Conservation (phyloP, 2,113 vertebrate genomes). For the Mirounga angustirostris region DNA sequence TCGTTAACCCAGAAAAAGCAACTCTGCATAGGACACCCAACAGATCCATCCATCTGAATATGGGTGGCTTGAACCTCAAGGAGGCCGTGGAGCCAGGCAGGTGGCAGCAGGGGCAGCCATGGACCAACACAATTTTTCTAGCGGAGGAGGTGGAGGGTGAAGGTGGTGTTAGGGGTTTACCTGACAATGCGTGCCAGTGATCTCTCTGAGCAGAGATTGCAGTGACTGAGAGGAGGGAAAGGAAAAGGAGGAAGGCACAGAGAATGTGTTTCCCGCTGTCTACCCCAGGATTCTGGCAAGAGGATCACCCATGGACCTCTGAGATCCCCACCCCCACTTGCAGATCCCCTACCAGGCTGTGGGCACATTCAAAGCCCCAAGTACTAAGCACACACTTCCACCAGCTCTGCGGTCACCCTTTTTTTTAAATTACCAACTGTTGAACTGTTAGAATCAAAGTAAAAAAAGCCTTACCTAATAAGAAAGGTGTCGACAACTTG, state of each 20-base stretch:
- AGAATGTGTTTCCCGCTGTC: background rate
- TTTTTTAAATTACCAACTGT: background rate
- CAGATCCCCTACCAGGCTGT: background rate
- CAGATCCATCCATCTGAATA: background rate
- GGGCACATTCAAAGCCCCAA: background rate
- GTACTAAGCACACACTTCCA: background rate
- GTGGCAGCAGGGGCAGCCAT: background rate
- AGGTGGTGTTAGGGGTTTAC: background rate
- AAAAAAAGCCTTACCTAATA: background rate
- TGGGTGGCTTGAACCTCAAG: background rate
- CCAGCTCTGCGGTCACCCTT: background rate
- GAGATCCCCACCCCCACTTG: background rate
- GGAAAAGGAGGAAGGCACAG: background rate
- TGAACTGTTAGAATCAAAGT: background rate
- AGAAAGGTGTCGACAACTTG: background rate
- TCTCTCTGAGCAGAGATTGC: background rate
- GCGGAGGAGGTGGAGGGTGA: background rate
- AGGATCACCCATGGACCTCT: background rate
- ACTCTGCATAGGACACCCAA: background rate
- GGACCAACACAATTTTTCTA: background rate
- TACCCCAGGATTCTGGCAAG: background rate
- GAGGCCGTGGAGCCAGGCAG: background rate
- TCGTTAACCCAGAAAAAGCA: background rate
- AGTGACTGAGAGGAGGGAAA: background rate
- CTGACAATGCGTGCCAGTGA: accelerated